These are phyloP conservation scores for Athalia rosae DNA, from an alignment of 2,888 invertebrate genomes.

Conservation along the genomic window DNA sequence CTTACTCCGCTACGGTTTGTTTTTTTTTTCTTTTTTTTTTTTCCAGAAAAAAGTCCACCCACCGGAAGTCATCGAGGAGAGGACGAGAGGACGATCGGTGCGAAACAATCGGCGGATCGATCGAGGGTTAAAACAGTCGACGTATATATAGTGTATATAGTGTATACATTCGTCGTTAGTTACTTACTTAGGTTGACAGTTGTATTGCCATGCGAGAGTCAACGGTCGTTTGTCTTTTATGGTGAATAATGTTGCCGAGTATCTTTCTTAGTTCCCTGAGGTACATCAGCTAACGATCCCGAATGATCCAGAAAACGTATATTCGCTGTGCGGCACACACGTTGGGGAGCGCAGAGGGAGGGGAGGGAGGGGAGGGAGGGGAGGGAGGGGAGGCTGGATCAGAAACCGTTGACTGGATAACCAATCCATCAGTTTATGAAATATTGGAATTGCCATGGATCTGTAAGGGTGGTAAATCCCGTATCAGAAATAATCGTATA, in stretches of 20 bases:
- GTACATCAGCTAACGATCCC: constrained; percentile 64
- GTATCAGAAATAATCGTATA: neutral
- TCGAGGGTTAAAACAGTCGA: neutral
- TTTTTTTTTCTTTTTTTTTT: too few species aligned
- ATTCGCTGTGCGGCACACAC: neutral
- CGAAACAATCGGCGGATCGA: neutral
- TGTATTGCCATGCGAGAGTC: constrained; percentile 36
- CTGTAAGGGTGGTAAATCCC: constrained; percentile 20
- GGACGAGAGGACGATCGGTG: too few species aligned
- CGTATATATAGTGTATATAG: too few species aligned
- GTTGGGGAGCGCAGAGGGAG: constrained; percentile 1
- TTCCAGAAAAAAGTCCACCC: too few species aligned
- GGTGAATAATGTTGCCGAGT: neutral
- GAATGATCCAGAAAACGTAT: constrained; percentile 51
- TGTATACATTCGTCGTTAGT: too few species aligned
- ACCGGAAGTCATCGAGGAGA: too few species aligned
- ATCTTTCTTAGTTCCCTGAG: constrained; percentile 54
- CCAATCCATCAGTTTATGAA: constrained; percentile 41
- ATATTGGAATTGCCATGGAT: constrained; percentile 24
- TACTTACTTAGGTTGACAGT: constrained; percentile 16
- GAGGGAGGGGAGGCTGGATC: neutral
- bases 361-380: too few species aligned
- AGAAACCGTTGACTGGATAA: neutral
- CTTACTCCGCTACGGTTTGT: too few species aligned
- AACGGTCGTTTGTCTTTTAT: constrained; percentile 54